phyloP scores from a whole-genome alignment of 2,888 invertebrate species.

The Chesias legatella region DNA sequence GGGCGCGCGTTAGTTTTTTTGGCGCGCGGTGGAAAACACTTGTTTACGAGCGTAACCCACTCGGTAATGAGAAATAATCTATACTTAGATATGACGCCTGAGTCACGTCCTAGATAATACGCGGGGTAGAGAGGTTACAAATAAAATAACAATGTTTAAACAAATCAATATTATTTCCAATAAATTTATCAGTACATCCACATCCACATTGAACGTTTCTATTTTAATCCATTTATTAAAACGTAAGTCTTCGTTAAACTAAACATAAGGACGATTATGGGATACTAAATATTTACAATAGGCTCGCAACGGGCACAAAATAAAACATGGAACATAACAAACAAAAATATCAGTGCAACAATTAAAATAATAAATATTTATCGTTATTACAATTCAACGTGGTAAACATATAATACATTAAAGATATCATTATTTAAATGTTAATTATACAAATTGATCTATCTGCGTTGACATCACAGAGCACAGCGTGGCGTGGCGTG shows the following conservation, averaged over 20 bases:
- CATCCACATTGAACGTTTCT: constrained; percentile 76
- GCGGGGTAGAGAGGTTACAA: constrained; percentile 21
- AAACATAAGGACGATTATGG: constrained; percentile 66
- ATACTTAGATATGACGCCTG: constrained; percentile 27
- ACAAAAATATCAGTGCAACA: constrained; percentile 79
- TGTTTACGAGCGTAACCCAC: constrained; percentile 29
- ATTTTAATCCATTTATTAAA: constrained; percentile 61
- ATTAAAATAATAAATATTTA: constrained; percentile 76
- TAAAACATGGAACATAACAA: constrained; percentile 78
- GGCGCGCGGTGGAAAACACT: constrained; percentile 17
- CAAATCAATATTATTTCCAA: constrained; percentile 81
- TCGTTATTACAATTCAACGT: constrained; percentile 74
- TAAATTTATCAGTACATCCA: constrained; percentile 79
- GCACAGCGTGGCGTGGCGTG: constrained; percentile 60
- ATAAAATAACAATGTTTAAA: constrained; percentile 61
- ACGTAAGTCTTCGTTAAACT: constrained; percentile 72
- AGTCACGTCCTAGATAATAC: constrained; percentile 12
- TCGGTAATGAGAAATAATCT: constrained; percentile 29
- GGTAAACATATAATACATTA: constrained; percentile 69
- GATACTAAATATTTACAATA: constrained; percentile 71
- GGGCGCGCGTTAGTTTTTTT: constrained; percentile 10
- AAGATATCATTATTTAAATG: constrained; percentile 52
- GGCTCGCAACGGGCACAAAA: constrained; percentile 73
- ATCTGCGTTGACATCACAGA: constrained; percentile 79
- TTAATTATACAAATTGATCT: constrained; percentile 77